These are phyloP conservation scores for Acromyrmex echinatior DNA, from an alignment of 1,140 invertebrate species.

Conservation along the genomic window DNA sequence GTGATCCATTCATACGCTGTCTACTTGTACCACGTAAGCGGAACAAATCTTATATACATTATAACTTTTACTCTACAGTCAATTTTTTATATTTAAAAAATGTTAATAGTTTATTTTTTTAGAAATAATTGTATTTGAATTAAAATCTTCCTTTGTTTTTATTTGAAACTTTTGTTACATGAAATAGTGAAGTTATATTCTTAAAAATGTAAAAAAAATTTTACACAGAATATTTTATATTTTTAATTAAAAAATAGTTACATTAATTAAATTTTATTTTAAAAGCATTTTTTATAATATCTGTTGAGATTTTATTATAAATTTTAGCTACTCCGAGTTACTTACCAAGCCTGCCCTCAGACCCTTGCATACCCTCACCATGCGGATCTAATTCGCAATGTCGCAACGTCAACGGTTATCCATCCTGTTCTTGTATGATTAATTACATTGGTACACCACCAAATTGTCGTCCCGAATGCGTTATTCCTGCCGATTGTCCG, in stretches of 20 bases:
- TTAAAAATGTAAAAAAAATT: background rate
- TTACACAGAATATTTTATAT: background rate
- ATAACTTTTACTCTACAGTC: background rate
- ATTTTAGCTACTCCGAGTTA: conserved; percentile 34
- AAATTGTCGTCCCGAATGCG: conserved; percentile 91
- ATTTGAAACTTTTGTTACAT: conserved; percentile 18
- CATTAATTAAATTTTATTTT: conserved; percentile 2
- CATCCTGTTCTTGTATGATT: conserved; percentile 87
- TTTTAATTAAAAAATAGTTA: background rate
- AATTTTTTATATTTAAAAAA: conserved; percentile 69
- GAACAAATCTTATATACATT: conserved; percentile 9
- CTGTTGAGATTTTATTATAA: background rate
- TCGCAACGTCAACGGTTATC: conserved; percentile 85
- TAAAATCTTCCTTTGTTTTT: conserved; percentile 1
- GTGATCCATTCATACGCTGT: conserved; percentile 91
- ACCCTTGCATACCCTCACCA: conserved; percentile 88
- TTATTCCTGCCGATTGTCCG: conserved; percentile 91
- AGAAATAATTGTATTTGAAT: background rate
- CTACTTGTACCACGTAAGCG: conserved; percentile 76
- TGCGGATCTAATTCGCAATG: conserved; percentile 89
- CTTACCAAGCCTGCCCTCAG: conserved; percentile 72
- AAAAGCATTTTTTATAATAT: background rate
- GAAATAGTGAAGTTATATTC: background rate
- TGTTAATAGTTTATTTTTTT: conserved; percentile 38
- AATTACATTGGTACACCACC: conserved; percentile 85